Evolutionary conservation across 2,888 invertebrate genomes (phyloP), one percentile per base, ranked within the genome.

Genomic region (Cataglyphis albicans): DNA sequence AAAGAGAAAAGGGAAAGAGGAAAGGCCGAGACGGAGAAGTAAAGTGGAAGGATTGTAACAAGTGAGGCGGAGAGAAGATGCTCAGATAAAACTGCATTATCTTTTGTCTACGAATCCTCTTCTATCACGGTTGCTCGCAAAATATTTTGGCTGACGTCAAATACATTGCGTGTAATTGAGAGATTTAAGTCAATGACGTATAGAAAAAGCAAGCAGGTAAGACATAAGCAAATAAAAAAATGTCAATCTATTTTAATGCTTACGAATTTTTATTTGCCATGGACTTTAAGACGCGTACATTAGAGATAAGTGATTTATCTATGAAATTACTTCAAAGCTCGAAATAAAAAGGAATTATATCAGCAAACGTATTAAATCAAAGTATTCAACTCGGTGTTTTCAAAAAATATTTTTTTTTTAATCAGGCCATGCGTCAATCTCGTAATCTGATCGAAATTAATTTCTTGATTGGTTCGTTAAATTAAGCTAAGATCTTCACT

Each of bases 121-220:
- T 25, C 15, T 29, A 5, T 65, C 41, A 4, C 10, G 41, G n/a
- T 75, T 32, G 21, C 64, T 18, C 48, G 67, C 15, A 25, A 70
- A 59, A 59, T 61, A 80, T 72, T 80, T 72, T n/a, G 44, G 18
- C n/a, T 59, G 78, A 78, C 78, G 72, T 80, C 59, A 80, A 32
- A 48, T 70, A 41, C 44, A 59, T 12, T 21, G 59, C 44, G 44
- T 55, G 55, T 59, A 48, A 61, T 48, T 57, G 72, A 68, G 59
- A 70, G 44, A 57, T 32, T 55, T 32, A 48, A 44, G 18, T 0
- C 52, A n/a, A n/a, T 52, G n/a, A 7, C 18, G n/a, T 18, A 52
- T n/a, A n/a, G 7, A 52, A n/a, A n/a, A 52, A 52, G n/a, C 15
- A n/a, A n/a, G 7, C n/a, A 52, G 52, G 52, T n/a, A 6, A 52